Evolutionary conservation across 2,888 invertebrate genomes (phyloP).

Genomic region (Callinectes sapidus): DNA sequence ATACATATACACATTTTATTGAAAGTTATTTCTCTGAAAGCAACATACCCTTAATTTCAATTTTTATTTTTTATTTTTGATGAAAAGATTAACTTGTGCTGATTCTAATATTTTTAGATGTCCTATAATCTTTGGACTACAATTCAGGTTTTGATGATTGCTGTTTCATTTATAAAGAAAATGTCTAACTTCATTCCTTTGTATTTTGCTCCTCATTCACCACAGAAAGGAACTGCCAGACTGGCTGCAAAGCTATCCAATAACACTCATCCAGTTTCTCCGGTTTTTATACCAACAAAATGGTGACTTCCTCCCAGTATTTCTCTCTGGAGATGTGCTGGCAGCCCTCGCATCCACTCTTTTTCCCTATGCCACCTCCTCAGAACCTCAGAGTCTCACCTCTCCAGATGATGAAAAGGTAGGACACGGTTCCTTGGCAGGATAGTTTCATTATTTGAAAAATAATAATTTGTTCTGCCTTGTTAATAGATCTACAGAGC

Average conservation of each 20-base stretch:
- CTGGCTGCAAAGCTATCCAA: slow-evolving; percentile 76
- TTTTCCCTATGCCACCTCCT: slow-evolving; percentile 80
- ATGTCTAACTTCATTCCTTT: neutral
- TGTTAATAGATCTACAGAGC: too few species aligned
- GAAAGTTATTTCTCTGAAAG: neutral
- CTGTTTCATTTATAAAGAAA: neutral
- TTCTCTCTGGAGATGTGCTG: slow-evolving; percentile 93
- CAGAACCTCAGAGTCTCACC: slow-evolving; percentile 68
- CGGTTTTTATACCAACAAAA: slow-evolving; percentile 97
- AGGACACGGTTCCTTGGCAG: neutral
- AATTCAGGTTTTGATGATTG: neutral
- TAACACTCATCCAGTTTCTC: slow-evolving; percentile 83
- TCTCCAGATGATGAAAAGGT: slow-evolving; percentile 71
- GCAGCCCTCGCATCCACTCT: slow-evolving; percentile 89
- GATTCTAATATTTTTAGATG: too few species aligned
- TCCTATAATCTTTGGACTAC: neutral
- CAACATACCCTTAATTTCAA: too few species aligned
- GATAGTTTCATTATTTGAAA: neutral
- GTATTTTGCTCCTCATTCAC: neutral
- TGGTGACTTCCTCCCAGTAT: slow-evolving; percentile 92
- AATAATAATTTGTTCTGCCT: too few species aligned
- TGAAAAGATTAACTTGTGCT: neutral
- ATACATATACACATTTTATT: neutral
- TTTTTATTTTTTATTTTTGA: neutral
- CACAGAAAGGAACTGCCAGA: slow-evolving; percentile 68